phyloP scores from a whole-genome alignment of 2,113 vertebrate species.

The Furnarius figulus region DNA sequence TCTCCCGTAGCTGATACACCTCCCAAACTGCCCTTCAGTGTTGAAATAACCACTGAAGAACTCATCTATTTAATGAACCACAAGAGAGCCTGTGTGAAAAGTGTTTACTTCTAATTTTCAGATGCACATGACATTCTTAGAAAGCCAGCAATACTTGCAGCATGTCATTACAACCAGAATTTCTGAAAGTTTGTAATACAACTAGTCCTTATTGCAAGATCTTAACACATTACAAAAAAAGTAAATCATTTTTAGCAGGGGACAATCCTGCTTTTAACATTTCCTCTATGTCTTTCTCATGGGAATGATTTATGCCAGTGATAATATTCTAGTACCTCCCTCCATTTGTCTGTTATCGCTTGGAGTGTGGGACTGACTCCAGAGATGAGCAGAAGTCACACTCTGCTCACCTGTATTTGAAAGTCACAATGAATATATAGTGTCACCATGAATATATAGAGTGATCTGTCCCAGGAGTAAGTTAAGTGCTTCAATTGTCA shows the following conservation, averaged over 20 bases:
- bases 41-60: not conserved
- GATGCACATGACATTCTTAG: not conserved
- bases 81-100: not conserved
- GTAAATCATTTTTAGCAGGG: not conserved
- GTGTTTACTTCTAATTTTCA: not conserved
- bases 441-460: not conserved
- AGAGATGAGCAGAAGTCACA: not conserved
- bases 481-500: not conserved
- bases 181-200: rapidly evolving
- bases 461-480: not conserved
- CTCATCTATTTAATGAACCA: not conserved
- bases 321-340: not conserved
- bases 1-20: not conserved
- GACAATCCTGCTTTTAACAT: not conserved
- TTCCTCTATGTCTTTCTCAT: not conserved
- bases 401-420: not conserved
- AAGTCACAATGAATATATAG: not conserved
- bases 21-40: not conserved
- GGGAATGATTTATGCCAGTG: not conserved
- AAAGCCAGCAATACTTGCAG: not conserved
- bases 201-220: not conserved
- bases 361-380: not conserved
- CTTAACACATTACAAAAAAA: not conserved
- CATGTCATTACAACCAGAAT: not conserved
- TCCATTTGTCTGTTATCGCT: not conserved